A percentile compares a stretch with the other conserved stretches of the same genome.
Conservation (phyloP, 2,113 vertebrate species). For the Marmota monax region DNA sequence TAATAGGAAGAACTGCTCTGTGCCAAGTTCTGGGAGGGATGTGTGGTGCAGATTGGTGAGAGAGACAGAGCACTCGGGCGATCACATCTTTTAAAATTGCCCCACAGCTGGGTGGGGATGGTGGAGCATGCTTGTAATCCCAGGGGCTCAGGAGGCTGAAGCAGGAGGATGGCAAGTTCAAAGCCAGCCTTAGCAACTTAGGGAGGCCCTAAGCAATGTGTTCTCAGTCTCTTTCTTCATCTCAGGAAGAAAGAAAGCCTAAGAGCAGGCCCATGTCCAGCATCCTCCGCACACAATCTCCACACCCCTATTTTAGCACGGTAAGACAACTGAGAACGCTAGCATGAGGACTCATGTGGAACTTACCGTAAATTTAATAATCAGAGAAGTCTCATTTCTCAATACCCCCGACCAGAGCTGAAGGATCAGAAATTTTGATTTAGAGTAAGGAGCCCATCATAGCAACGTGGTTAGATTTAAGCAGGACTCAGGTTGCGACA, state of each 20-base stretch:
- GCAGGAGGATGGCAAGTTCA: too few species aligned
- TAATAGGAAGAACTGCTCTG: neutral
- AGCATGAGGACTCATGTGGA: neutral
- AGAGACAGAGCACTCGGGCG: neutral
- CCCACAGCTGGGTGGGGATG: neutral
- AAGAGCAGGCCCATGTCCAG: neutral
- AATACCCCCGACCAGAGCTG: neutral
- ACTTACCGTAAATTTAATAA: neutral
- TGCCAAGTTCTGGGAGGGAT: neutral
- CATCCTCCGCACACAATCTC: neutral
- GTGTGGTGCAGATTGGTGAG: neutral
- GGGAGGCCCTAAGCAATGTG: neutral
- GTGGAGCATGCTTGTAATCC: neutral
- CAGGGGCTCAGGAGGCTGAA: too few species aligned
- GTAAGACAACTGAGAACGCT: neutral
- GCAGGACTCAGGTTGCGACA: neutral
- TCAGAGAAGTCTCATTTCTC: conserved; percentile 1
- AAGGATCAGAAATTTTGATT: neutral
- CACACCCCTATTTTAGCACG: neutral
- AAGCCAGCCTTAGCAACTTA: too few species aligned
- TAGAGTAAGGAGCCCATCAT: neutral
- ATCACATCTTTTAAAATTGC: neutral
- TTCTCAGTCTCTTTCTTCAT: neutral
- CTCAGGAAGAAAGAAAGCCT: neutral
- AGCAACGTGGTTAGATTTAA: neutral